phyloP scores from a whole-genome alignment of 2,113 vertebrate species.

The Mastomys natalensis region DNA sequence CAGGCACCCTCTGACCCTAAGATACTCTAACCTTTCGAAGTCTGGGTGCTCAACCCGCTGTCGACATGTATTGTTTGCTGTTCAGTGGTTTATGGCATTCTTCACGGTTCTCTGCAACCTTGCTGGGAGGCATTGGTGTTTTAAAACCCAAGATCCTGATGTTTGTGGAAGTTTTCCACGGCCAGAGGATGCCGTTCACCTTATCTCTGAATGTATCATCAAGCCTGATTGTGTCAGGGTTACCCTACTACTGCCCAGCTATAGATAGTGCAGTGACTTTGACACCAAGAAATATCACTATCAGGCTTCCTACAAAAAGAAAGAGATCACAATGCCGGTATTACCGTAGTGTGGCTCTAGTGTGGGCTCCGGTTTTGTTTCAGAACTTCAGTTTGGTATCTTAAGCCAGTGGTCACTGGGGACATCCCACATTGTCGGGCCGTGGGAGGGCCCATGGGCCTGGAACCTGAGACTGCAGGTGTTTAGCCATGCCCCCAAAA shows the following conservation, averaged over 20 bases:
- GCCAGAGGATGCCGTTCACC: neutral
- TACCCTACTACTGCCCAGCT: neutral
- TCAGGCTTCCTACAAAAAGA: neutral
- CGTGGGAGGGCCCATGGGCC: no score
- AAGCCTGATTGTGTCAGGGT: no score
- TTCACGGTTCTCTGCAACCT: neutral
- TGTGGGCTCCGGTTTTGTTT: neutral
- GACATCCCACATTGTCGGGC: no score
- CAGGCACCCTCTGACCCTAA: fast-evolving
- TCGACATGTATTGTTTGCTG: neutral
- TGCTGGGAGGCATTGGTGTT: neutral
- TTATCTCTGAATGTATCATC: neutral
- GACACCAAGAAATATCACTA: neutral
- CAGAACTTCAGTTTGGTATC: neutral
- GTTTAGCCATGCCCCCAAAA: no score
- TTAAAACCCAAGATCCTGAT: neutral
- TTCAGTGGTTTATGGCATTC: neutral
- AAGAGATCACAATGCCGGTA: neutral
- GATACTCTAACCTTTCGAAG: neutral
- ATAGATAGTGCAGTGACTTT: neutral
- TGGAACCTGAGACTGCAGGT: no score
- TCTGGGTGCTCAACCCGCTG: neutral
- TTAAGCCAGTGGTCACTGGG: neutral
- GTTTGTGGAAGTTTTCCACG: neutral
- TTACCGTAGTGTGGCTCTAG: neutral